phyloP scores from a whole-genome alignment of 2,113 vertebrate species.

The Seriola aureovittata region DNA sequence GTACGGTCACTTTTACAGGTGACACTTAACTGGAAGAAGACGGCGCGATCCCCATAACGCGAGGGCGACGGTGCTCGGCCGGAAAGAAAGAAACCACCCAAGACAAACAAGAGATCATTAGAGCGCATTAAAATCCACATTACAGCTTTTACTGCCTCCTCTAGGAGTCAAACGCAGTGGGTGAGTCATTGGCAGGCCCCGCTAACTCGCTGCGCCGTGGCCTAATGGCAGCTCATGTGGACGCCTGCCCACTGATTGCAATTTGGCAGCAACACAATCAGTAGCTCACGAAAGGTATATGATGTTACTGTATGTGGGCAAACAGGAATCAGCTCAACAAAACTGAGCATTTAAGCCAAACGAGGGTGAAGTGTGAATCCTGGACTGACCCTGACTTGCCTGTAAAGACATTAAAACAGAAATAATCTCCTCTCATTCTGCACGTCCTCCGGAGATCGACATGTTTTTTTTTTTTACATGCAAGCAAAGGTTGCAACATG shows the following conservation, averaged over 20 bases:
- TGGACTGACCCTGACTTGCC: constrained; percentile 45
- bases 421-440: constrained; percentile 37
- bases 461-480: constrained; percentile 15
- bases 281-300: constrained; percentile 52
- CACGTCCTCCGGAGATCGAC: constrained; percentile 55
- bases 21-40: constrained; percentile 50
- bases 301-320: constrained; percentile 63
- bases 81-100: constrained; percentile 25
- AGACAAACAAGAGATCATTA: constrained; percentile 77
- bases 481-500: constrained; percentile 40
- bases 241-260: constrained; percentile 70
- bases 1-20: constrained; percentile 62
- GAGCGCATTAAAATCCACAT: constrained; percentile 84
- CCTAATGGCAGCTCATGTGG: constrained; percentile 65
- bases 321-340: constrained; percentile 37
- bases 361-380: constrained; percentile 36
- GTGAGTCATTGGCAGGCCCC: constrained; percentile 69
- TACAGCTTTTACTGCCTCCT: constrained; percentile 73
- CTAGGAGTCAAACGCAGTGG: constrained; percentile 60
- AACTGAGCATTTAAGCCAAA: constrained; percentile 43
- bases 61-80: background rate
- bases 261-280: constrained; percentile 62
- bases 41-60: background rate
- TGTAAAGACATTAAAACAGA: constrained; percentile 17
- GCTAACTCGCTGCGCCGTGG: constrained; percentile 48